phyloP scores from a whole-genome alignment of 2,888 invertebrate genomes.

The Meiosimyza decipiens region DNA sequence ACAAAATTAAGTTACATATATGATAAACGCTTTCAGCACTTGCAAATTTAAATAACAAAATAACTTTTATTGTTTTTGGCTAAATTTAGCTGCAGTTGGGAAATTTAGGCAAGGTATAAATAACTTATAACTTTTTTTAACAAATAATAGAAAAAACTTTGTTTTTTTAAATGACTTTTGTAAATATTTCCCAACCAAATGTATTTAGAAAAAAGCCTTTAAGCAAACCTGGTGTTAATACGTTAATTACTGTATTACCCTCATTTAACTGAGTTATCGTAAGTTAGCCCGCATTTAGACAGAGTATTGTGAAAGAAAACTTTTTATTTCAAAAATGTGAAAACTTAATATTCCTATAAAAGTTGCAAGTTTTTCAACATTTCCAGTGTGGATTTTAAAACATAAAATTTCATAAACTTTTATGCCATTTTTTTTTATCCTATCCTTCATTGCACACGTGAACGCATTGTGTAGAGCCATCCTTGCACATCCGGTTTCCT shows the following conservation, averaged over 20 bases:
- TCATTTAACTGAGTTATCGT: neutral
- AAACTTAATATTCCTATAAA: neutral
- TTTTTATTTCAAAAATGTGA: neutral
- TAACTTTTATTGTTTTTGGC: constrained; percentile 17
- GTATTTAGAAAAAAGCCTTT: constrained; percentile 30
- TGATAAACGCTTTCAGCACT: neutral
- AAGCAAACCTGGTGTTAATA: constrained; percentile 29
- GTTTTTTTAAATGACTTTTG: constrained; percentile 38
- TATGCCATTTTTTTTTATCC: neutral
- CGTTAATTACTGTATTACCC: neutral
- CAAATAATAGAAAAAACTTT: constrained; percentile 37
- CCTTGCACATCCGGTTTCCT: constrained; percentile 76
- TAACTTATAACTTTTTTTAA: constrained; percentile 23
- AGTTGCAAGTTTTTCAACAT: neutral
- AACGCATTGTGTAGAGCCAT: constrained; percentile 67
- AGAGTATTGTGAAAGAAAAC: neutral
- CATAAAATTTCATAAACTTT: neutral
- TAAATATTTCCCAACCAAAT: constrained; percentile 35
- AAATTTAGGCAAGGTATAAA: constrained; percentile 63
- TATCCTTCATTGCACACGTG: neutral
- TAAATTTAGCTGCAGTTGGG: constrained; percentile 63
- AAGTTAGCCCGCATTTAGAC: constrained; percentile 2
- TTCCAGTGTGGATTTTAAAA: neutral
- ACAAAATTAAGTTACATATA: neutral
- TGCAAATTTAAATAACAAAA: neutral